These are phyloP conservation scores for Musca domestica DNA, from an alignment of 1,140 invertebrate genomes.

Conservation along the genomic window DNA sequence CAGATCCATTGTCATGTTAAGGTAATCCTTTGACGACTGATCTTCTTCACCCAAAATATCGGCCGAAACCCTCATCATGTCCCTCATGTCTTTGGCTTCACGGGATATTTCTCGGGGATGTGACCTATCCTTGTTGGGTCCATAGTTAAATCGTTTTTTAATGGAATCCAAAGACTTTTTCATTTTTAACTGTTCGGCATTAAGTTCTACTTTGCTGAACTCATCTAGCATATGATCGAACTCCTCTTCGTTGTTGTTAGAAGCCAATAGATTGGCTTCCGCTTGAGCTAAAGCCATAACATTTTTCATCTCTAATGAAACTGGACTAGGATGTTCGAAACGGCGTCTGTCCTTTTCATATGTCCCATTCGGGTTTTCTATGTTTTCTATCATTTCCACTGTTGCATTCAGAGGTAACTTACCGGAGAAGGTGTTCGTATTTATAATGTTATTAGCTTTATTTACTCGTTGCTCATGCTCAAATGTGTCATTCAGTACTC, in stretches of 20 bases:
- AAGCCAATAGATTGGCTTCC: slow-evolving; percentile 43
- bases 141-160: slow-evolving; percentile 43
- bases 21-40: slow-evolving; percentile 14
- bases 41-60: slow-evolving; percentile 23
- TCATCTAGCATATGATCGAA: slow-evolving; percentile 49
- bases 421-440: slow-evolving; percentile 26
- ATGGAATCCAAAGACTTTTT: slow-evolving; percentile 49
- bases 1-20: slow-evolving; percentile 15
- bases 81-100: slow-evolving; percentile 20
- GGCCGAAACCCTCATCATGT: slow-evolving; percentile 14
- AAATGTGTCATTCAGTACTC: slow-evolving; percentile 29
- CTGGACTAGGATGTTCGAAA: background rate
- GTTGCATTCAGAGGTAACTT: background rate
- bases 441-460: slow-evolving; percentile 21
- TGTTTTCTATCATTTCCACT: slow-evolving; percentile 42
- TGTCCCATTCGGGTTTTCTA: slow-evolving; percentile 40
- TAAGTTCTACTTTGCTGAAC: slow-evolving; percentile 38
- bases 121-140: slow-evolving; percentile 21
- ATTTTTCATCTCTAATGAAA: slow-evolving; percentile 42
- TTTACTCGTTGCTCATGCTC: slow-evolving; percentile 23
- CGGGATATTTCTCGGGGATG: slow-evolving; percentile 20
- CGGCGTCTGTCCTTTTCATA: slow-evolving; percentile 23
- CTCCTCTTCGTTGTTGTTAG: slow-evolving; percentile 46
- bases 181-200: slow-evolving; percentile 45
- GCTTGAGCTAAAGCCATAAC: slow-evolving; percentile 46